Percentiles rank a stretch among this genome's conserved stretches.
Conservation (phyloP, 2,113 vertebrate species). For the Arizona elegans region DNA sequence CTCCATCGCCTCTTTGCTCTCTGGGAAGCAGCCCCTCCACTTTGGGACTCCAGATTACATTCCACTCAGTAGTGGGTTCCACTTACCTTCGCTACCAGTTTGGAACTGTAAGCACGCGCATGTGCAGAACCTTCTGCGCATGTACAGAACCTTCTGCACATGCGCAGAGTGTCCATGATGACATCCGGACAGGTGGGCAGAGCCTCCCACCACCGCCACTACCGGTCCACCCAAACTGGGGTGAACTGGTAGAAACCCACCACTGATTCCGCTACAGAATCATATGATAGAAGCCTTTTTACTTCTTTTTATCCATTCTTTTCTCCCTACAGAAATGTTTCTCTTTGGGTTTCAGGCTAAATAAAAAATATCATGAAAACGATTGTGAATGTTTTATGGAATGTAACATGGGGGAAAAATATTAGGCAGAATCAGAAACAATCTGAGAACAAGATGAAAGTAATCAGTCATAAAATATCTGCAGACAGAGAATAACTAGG, state of each 20-base stretch:
- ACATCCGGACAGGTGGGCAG: no score
- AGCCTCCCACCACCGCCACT: no score
- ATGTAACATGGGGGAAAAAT: constrained; percentile 41
- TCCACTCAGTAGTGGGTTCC: background rate
- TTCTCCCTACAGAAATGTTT: background rate
- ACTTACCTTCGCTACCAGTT: no score
- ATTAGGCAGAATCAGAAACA: constrained; percentile 44
- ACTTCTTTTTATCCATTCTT: background rate
- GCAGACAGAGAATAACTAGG: constrained; percentile 59
- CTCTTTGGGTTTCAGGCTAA: background rate
- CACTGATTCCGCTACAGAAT: background rate
- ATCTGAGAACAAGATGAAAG: constrained; percentile 60
- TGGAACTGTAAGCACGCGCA: no score
- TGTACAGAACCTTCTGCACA: no score
- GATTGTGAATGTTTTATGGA: constrained; percentile 34
- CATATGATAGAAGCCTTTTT: background rate
- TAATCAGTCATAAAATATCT: constrained; percentile 59
- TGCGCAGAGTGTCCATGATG: no score
- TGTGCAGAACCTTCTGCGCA: no score
- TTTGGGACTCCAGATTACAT: background rate
- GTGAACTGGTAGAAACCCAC: no score
- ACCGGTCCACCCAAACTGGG: no score
- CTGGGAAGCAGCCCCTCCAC: background rate
- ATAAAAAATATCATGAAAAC: constrained; percentile 36
- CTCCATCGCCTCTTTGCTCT: background rate